phyloP scores from a whole-genome alignment of 1,140 invertebrate species.

The Hesperophylax magnus region DNA sequence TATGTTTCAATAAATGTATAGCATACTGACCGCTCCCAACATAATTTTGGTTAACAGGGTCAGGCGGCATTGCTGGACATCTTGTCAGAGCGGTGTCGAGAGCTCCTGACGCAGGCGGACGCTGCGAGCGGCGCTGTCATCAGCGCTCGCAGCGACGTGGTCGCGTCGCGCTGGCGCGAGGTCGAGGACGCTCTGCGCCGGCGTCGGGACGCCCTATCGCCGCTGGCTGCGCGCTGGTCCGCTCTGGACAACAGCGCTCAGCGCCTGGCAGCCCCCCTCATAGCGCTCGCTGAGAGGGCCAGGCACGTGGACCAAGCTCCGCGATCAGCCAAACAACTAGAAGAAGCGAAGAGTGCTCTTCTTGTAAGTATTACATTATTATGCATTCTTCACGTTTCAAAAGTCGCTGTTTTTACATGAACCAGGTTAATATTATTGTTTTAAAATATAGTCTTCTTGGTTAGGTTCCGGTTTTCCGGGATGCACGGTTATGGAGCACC shows the following conservation, averaged over 20 bases:
- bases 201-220: conserved; percentile 67
- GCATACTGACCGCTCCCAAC: too few species aligned
- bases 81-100: conserved; percentile 67
- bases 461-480: too few species aligned
- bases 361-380: conserved; percentile 71
- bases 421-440: too few species aligned
- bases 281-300: conserved; percentile 77
- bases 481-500: too few species aligned
- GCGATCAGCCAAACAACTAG: conserved; percentile 79
- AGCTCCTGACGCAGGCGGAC: conserved; percentile 67
- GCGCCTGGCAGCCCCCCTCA: conserved; percentile 70
- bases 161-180: conserved; percentile 83
- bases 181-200: conserved; percentile 80
- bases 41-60: conserved; percentile 57
- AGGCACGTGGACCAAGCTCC: conserved; percentile 82
- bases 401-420: too few species aligned
- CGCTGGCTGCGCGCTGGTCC: conserved; percentile 83
- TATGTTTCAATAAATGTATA: too few species aligned
- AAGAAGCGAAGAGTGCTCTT: conserved; percentile 78
- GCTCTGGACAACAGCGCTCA: conserved; percentile 80
- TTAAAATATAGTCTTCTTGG: too few species aligned
- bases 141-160: conserved; percentile 65
- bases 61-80: conserved; percentile 70
- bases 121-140: conserved; percentile 65
- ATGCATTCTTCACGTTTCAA: too few species aligned